These are phyloP conservation scores for Scatophagus argus DNA, from an alignment of 2,113 vertebrate species.

Conservation along the genomic window DNA sequence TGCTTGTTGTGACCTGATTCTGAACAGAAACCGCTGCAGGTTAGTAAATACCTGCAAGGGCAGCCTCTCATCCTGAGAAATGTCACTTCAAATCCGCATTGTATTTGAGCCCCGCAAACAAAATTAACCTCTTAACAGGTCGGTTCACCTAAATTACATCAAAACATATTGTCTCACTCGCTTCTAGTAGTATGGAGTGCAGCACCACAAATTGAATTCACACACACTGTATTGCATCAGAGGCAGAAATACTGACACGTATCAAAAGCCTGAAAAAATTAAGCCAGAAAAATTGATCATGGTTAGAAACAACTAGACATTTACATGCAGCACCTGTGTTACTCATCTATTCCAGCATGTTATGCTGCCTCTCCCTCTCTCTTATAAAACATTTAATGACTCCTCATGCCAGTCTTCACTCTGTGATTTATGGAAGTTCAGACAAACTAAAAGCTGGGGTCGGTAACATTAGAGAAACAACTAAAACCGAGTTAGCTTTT, in stretches of 20 bases:
- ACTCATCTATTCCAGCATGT: neutral
- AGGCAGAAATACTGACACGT: neutral
- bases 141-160: neutral
- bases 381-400: neutral
- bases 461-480: too few relatives aligned
- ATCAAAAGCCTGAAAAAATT: neutral
- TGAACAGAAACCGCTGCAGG: conserved; percentile 43
- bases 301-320: too few relatives aligned
- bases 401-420: neutral
- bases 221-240: neutral
- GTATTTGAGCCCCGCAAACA: neutral
- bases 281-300: neutral
- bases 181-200: too few relatives aligned
- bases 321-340: neutral
- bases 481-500: too few relatives aligned
- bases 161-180: neutral
- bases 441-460: too few relatives aligned
- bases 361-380: neutral
- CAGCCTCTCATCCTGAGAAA: conserved; percentile 32
- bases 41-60: conserved; percentile 47
- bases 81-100: conserved; percentile 10
- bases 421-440: neutral
- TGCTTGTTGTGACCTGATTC: conserved; percentile 66
- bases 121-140: neutral
- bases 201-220: neutral